Percentiles rank a stretch among this genome's conserved stretches.
Conservation (phyloP, 1,140 invertebrate species). For the Thaumetopoea pityocampa region DNA sequence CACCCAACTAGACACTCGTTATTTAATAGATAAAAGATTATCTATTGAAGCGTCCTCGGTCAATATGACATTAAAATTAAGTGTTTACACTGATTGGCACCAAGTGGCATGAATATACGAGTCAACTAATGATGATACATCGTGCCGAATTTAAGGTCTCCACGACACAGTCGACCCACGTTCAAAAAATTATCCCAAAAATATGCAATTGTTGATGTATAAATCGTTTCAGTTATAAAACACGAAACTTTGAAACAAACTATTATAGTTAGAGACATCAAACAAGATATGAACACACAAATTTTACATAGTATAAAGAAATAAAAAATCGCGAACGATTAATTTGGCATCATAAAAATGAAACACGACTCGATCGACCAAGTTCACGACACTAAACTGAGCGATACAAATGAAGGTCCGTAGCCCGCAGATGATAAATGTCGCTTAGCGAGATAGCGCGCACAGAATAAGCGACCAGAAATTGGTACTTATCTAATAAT, state of each 20-base stretch:
- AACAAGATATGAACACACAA: too few species aligned
- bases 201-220: neutral
- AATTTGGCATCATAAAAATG: neutral
- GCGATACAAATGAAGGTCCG: conserved; percentile 25
- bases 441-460: conserved; percentile 42
- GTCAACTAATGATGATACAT: conserved; percentile 10
- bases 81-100: conserved; percentile 39
- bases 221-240: too few species aligned
- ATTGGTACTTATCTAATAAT: conserved; percentile 9
- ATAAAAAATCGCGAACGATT: neutral
- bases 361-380: conserved; percentile 11
- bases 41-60: conserved; percentile 67
- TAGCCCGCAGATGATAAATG: conserved; percentile 54
- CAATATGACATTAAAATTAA: conserved; percentile 58
- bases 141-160: neutral
- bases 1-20: conserved; percentile 54
- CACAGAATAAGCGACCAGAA: conserved; percentile 7
- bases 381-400: conserved; percentile 8
- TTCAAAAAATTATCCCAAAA: neutral
- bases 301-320: too few species aligned
- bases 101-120: conserved; percentile 12
- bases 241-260: too few species aligned
- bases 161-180: neutral
- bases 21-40: conserved; percentile 73
- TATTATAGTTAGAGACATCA: too few species aligned